Evolutionary conservation across 2,113 vertebrate species (phyloP), one percentile per base, ranked within the genome.

Genomic region (Maccullochella peelii): DNA sequence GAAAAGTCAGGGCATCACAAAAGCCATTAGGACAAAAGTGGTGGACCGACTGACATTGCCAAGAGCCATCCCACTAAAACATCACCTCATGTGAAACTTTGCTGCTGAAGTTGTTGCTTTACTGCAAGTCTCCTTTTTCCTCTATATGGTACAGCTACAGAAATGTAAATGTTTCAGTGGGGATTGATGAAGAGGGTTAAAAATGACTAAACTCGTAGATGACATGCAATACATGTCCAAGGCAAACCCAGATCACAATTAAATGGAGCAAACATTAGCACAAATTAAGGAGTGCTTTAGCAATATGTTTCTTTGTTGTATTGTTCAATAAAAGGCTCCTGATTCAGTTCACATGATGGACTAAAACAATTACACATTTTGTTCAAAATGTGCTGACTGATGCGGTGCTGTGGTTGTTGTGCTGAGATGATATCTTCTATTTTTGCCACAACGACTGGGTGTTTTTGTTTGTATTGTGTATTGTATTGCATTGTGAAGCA

Each of bases 291-390:
- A 73, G 18, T 5, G 21, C 55, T 55, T 27, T 30, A 82, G 79
- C 49, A 63, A 68, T 27, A 25, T 36, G 2, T 69, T 44, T 16
- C n/a, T 61, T 73, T 59, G 21, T 57, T 69, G 59, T 33, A 50
- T 67, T 49, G 49, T 42, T 63, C 30, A 65, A 66, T 75, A 79
- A 65, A 65, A 33, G 18, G 20, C 58, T 52, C 30, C 21, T 23
- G 47, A 73, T 47, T 70, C 30, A 27, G 9, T 50, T 69, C 30
- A 25, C 44, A 61, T 58, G 54, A 30, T 8, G 30, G 27, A 50
- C 69, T 74, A 69, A 82, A 79, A 79, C 49, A 62, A 33, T 76
- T 69, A 55, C 69, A 52, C 12, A 21, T 49, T 73, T 40, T 62
- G 52, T 21, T 58, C 1, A 47, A 73, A 81, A 40, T 52, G 23